phyloP scores from a whole-genome alignment of 1,140 invertebrate species.

The Ctenoplectra terminalis region DNA sequence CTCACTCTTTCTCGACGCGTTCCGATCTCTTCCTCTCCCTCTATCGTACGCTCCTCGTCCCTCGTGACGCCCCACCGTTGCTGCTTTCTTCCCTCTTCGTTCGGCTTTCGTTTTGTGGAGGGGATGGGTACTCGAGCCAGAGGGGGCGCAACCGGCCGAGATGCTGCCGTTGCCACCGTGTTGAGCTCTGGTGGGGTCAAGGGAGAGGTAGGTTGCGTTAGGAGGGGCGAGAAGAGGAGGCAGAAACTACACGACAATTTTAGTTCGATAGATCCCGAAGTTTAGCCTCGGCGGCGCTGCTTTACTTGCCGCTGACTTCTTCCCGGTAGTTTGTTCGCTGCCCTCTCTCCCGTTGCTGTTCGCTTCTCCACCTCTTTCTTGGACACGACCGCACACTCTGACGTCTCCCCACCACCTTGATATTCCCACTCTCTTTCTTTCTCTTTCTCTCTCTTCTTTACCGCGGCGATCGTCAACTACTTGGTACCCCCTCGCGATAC shows the following conservation, averaged over 20 bases:
- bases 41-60: constrained; percentile 45
- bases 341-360: constrained; percentile 61
- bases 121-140: constrained; percentile 61
- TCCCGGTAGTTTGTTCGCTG: constrained; percentile 81
- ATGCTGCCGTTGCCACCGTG: constrained; percentile 57
- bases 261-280: constrained; percentile 81
- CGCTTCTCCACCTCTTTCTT: constrained; percentile 54
- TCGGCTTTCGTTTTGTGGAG: constrained; percentile 69
- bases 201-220: constrained; percentile 43
- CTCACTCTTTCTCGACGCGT: constrained; percentile 51
- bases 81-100: constrained; percentile 74
- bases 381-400: constrained; percentile 61
- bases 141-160: constrained; percentile 60
- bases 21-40: constrained; percentile 53
- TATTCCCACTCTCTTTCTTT: constrained; percentile 43
- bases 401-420: constrained; percentile 45
- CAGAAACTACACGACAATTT: constrained; percentile 82
- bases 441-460: constrained; percentile 31
- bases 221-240: constrained; percentile 66
- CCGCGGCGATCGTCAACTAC: constrained; percentile 62
- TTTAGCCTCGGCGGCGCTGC: constrained; percentile 80
- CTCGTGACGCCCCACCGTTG: constrained; percentile 62
- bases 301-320: constrained; percentile 81
- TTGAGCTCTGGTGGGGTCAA: constrained; percentile 62
- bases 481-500: constrained; percentile 61